Base-by-base conservation (phyloP, 2,797 vertebrate species). In the Enteromius anoplus region DNA sequence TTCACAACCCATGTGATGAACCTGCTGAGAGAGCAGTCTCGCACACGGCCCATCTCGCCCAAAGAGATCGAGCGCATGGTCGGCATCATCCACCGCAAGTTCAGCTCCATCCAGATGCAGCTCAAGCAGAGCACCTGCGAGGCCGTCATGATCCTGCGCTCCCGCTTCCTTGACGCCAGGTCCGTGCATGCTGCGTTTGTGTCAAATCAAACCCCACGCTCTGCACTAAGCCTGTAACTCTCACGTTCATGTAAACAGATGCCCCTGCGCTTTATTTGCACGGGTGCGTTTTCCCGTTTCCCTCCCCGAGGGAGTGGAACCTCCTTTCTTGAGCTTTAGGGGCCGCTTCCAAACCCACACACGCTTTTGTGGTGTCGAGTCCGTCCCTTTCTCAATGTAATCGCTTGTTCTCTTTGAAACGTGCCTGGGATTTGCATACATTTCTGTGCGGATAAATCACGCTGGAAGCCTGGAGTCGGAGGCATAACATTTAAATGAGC, bases 61-160 rank as follows among this genome's bases (percentile, higher is more conserved):
- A 99, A 99, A 92, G 98, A 99, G 95, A 99, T 99, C 1, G 98
- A 99, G 89, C 95, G 98, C 62, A 99, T 99, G 98, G 98, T 99
- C 89, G 95, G 94, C 93, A 99, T 99, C 93, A 99, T 99, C 93
- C 98, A 99, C 92, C 97, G 98, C 94, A 99, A 99, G 93, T 99
- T 99, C 96, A 98, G 97, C 94, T 98, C 97, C 93, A 99, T 99
- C 94, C 98, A 99, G 95, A 98, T 99, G 97, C 98, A 99, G 93
- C 93, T 99, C 45, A 99, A 99, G 84, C 98, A 99, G 92, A 98
- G 97, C 96, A 97, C 96, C 91, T 99, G 98, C 0, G 98, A 99
- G 91, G 98, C 98, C 0, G 98, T 99, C 92, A 99, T 99, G 98
- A 99, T 99, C 94, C 94, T 99, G 91, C 96, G 98, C 88, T 99